phyloP scores from a whole-genome alignment of 2,888 invertebrate genomes.

The Epicampocera succincta region DNA sequence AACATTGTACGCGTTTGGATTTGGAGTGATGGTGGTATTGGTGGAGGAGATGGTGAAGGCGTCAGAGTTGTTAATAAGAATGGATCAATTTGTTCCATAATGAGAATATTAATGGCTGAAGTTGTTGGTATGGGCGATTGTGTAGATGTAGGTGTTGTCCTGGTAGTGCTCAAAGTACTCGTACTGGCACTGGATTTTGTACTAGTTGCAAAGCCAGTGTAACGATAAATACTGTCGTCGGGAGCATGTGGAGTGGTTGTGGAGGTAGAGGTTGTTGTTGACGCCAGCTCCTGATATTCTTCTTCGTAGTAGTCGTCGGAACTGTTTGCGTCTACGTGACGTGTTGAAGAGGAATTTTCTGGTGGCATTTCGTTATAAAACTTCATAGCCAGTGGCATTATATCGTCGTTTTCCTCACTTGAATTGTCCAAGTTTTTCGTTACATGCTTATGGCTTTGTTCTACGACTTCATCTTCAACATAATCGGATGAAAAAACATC shows the following conservation, averaged over 20 bases:
- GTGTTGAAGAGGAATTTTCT: slow-evolving; percentile 63
- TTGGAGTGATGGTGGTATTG: slow-evolving; percentile 14
- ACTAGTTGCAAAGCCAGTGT: slow-evolving; percentile 10
- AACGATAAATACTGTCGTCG: slow-evolving; percentile 25
- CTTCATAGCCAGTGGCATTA: slow-evolving; percentile 69
- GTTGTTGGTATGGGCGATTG: slow-evolving; percentile 26
- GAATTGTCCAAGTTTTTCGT: slow-evolving; percentile 20
- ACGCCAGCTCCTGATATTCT: slow-evolving; percentile 71
- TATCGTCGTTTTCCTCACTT: slow-evolving; percentile 58
- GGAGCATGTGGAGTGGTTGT: slow-evolving; percentile 13
- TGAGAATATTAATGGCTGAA: slow-evolving; percentile 21
- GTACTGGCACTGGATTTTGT: no score
- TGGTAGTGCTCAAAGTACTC: not conserved
- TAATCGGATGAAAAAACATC: slow-evolving; percentile 71
- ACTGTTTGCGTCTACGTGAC: slow-evolving; percentile 61
- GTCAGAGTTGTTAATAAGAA: slow-evolving; percentile 61
- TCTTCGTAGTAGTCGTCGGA: slow-evolving; percentile 78
- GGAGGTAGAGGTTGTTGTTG: slow-evolving; percentile 49
- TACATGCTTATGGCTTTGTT: slow-evolving; percentile 4
- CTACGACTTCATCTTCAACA: slow-evolving; percentile 68
- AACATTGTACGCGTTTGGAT: slow-evolving; percentile 19
- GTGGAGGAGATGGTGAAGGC: slow-evolving; percentile 24
- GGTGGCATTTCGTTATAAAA: slow-evolving; percentile 69
- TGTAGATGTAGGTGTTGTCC: slow-evolving; percentile 41
- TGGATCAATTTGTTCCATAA: slow-evolving; percentile 40